These are phyloP conservation scores for Xerus rutilus DNA, from an alignment of 2,797 vertebrate genomes.

Conservation along the genomic window DNA sequence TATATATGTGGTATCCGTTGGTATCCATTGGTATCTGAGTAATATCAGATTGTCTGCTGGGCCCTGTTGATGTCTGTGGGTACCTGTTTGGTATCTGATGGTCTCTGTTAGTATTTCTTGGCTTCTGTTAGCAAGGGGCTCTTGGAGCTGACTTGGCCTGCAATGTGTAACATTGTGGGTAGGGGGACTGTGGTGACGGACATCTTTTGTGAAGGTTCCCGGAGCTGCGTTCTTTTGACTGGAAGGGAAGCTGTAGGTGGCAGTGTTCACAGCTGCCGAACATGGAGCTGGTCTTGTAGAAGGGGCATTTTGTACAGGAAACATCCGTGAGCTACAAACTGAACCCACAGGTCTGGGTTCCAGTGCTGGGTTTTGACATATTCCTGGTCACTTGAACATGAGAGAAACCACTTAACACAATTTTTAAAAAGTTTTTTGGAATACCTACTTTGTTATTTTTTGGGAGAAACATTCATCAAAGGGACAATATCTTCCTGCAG, in stretches of 20 bases:
- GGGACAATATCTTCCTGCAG: background rate
- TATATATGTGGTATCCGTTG: background rate
- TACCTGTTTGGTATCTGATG: background rate
- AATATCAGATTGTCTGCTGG: background rate
- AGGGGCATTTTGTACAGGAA: background rate
- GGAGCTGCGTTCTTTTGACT: background rate
- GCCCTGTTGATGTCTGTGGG: background rate
- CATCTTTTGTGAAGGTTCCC: background rate
- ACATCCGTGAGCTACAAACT: fast-evolving
- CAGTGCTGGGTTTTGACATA: background rate
- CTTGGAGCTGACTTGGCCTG: fast-evolving
- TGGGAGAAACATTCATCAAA: background rate
- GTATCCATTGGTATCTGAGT: background rate
- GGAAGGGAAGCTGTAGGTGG: background rate
- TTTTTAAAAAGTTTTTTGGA: background rate
- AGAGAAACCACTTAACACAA: background rate
- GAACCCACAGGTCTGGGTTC: background rate
- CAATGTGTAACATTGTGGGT: fast-evolving
- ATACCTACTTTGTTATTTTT: background rate
- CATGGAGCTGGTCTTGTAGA: no score
- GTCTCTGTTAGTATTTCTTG: background rate
- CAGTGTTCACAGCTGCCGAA: no score
- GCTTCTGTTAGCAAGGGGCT: background rate
- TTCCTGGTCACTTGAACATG: background rate
- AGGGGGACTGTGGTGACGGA: fast-evolving